Conservation (phyloP, 2,888 invertebrate species). For the Xestobium rufovillosum region DNA sequence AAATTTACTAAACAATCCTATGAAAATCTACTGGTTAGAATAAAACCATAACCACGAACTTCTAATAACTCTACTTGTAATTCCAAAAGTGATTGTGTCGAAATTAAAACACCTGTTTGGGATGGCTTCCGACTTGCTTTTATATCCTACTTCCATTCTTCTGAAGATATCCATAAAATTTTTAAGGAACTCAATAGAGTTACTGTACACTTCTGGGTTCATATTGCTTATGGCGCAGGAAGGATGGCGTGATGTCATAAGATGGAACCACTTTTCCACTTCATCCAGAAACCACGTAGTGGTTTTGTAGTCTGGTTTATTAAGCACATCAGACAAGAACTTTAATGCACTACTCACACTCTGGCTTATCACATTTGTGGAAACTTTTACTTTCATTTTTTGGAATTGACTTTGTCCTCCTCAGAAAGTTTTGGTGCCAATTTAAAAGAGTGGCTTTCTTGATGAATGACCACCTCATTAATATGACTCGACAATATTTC, state of each 20-base stretch:
- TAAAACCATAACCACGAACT: slow-evolving; percentile 19
- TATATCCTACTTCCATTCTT: slow-evolving; percentile 12
- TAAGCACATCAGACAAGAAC: too few species aligned
- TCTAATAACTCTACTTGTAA: too few species aligned
- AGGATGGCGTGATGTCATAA: slow-evolving; percentile 17
- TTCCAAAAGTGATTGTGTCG: slow-evolving; percentile 21
- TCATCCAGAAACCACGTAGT: slow-evolving; percentile 16
- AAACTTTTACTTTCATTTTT: slow-evolving; percentile 23
- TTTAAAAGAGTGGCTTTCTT: slow-evolving; percentile 18
- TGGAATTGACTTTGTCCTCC: slow-evolving; percentile 21
- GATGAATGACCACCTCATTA: slow-evolving; percentile 14
- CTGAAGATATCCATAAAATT: slow-evolving; percentile 1
- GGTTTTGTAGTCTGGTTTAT: slow-evolving; percentile 11
- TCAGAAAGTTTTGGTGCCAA: slow-evolving; percentile 22
- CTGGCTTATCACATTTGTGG: slow-evolving; percentile 21
- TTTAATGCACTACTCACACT: slow-evolving; percentile 19
- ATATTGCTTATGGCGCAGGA: slow-evolving; percentile 10
- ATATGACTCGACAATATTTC: slow-evolving; percentile 18
- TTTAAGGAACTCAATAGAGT: too few species aligned
- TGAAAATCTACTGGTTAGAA: slow-evolving; percentile 22
- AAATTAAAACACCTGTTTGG: too few species aligned
- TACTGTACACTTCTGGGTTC: too few species aligned
- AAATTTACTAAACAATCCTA: slow-evolving; percentile 24
- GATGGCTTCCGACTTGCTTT: too few species aligned
- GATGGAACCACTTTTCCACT: slow-evolving; percentile 13